Conservation (phyloP, 2,797 vertebrate genomes). For the Crenichthys baileyi region DNA sequence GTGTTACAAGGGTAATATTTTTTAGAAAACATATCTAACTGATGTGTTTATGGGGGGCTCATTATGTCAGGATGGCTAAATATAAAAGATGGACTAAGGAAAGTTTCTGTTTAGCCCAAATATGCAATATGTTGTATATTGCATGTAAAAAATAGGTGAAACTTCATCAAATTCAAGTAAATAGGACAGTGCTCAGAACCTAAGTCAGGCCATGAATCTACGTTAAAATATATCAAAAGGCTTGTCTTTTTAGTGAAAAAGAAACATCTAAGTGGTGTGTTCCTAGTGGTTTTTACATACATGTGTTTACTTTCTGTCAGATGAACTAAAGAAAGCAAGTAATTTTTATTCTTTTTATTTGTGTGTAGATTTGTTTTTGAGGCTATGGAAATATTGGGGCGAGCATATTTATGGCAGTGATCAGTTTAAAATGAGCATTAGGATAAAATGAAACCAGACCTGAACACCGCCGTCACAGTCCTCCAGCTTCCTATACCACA, state of each 20-base stretch:
- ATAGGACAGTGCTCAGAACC: background rate
- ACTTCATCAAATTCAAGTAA: background rate
- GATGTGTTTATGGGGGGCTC: background rate
- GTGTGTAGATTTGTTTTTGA: background rate
- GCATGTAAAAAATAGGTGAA: background rate
- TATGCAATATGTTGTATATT: background rate
- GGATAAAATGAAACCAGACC: background rate
- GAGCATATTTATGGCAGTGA: background rate
- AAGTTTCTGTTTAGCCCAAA: background rate
- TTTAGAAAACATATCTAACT: background rate
- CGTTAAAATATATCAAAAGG: background rate
- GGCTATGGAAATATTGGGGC: background rate
- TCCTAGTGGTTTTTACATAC: background rate
- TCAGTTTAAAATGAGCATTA: background rate
- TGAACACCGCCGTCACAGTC: background rate
- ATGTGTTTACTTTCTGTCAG: too few relatives aligned
- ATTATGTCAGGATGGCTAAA: background rate
- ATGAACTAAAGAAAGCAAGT: too few relatives aligned
- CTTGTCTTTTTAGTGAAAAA: background rate
- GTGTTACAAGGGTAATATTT: background rate
- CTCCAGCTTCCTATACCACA: background rate
- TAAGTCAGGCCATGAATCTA: background rate
- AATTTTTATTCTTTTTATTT: background rate
- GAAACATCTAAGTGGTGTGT: background rate
- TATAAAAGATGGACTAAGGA: background rate